A percentile compares a stretch with the other conserved stretches of the same genome.
Conservation (phyloP, 2,113 vertebrate genomes). For the Odocoileus virginianus region DNA sequence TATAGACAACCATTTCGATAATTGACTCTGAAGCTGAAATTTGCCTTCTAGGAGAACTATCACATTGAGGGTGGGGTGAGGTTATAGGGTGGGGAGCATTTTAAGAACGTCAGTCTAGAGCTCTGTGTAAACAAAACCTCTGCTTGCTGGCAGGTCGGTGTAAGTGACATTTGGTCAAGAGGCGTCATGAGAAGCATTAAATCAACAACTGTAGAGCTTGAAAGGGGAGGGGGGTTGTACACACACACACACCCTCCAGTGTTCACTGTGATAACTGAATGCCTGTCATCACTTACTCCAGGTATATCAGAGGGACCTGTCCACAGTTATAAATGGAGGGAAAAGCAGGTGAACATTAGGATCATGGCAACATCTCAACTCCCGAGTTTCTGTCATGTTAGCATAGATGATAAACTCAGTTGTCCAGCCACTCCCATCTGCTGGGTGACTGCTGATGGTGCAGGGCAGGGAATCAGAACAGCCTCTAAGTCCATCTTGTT, state of each 20-base stretch:
- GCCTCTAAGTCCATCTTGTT: background rate
- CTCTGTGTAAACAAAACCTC: background rate
- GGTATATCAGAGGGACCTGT: background rate
- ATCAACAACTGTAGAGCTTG: background rate
- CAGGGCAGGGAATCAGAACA: background rate
- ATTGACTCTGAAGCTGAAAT: background rate
- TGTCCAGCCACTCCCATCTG: background rate
- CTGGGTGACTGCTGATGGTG: background rate
- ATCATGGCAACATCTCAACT: background rate
- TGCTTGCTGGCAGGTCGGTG: background rate
- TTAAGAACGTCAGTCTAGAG: background rate
- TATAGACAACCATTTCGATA: background rate
- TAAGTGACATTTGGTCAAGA: background rate
- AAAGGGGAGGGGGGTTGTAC: background rate
- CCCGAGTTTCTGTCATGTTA: background rate
- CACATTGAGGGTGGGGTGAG: background rate
- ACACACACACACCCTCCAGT: background rate
- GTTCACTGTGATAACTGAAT: background rate
- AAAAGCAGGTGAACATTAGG: background rate
- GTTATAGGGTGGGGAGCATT: background rate
- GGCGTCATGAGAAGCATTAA: background rate
- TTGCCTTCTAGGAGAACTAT: constrained; percentile 9
- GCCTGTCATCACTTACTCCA: background rate
- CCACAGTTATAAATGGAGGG: background rate
- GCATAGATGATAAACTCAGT: background rate